Evolutionary conservation across 1,140 invertebrate species (phyloP).

Genomic region (Orius laevigatus): DNA sequence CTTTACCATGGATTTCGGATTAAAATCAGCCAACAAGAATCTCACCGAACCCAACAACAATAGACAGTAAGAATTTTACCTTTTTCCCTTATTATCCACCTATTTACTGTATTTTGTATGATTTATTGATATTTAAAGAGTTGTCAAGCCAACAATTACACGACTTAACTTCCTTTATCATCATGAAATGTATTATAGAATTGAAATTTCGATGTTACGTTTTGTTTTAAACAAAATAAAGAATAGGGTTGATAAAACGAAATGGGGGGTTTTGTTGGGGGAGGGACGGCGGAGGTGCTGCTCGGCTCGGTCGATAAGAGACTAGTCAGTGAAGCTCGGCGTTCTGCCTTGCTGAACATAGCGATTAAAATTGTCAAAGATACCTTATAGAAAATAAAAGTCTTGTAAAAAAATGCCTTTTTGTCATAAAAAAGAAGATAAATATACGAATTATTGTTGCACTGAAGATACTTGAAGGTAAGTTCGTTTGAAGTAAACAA

Average conservation of each 20-base stretch:
- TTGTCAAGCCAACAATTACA: no score
- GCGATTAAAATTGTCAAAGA: not conserved
- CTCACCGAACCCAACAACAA: conserved; percentile 15
- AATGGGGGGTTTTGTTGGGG: no score
- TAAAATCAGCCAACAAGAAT: conserved; percentile 14
- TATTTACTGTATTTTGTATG: no score
- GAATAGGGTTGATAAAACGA: no score
- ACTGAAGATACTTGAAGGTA: conserved; percentile 2
- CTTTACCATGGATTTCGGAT: conserved; percentile 7
- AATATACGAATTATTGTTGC: not conserved
- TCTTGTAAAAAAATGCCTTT: not conserved
- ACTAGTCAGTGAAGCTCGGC: not conserved
- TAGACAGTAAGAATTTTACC: not conserved
- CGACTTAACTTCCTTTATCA: no score
- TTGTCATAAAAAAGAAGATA: not conserved
- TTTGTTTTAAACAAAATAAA: no score
- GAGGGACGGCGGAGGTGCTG: not conserved
- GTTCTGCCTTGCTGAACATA: not conserved
- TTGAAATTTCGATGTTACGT: no score
- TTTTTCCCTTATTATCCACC: no score
- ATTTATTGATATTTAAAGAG: no score
- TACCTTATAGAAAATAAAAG: not conserved
- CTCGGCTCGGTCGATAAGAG: conserved; percentile 3
- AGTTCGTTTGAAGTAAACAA: conserved; percentile 6
- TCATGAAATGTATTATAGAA: no score